phyloP scores from a whole-genome alignment of 2,797 vertebrate species.

The Limosa lapponica region DNA sequence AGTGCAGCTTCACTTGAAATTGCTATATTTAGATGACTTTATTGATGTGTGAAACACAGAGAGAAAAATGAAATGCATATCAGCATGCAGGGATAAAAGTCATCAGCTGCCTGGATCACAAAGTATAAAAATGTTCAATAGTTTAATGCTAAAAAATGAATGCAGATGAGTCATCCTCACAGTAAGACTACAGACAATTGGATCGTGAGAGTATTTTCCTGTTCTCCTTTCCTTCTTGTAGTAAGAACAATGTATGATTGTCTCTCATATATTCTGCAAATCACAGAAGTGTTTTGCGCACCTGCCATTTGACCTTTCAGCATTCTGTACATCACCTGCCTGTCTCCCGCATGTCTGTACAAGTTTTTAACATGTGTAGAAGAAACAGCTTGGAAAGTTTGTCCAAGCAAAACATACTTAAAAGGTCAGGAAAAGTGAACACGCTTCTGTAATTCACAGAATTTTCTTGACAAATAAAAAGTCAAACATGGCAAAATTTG shows the following conservation, averaged over 20 bases:
- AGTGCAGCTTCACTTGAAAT: neutral
- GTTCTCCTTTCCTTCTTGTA: neutral
- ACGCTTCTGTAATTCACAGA: neutral
- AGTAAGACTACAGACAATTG: neutral
- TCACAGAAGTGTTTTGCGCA: neutral
- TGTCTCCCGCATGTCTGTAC: neutral
- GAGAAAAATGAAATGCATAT: neutral
- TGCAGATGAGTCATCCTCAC: constrained; percentile 23
- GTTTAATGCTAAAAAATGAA: neutral
- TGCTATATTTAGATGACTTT: neutral
- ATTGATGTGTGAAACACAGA: neutral
- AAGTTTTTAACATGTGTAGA: neutral
- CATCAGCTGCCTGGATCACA: neutral
- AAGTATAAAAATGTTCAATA: neutral
- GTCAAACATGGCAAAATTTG: neutral
- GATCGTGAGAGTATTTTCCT: neutral
- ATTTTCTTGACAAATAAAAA: neutral
- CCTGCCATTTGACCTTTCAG: constrained; percentile 11
- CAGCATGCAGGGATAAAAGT: neutral
- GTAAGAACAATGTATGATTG: neutral
- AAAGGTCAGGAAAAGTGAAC: neutral
- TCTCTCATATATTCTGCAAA: neutral
- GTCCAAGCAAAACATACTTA: neutral
- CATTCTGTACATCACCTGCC: neutral
- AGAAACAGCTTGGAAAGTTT: neutral